These are phyloP conservation scores for Datnioides undecimradiatus DNA, from an alignment of 2,113 vertebrate species.

Conservation along the genomic window DNA sequence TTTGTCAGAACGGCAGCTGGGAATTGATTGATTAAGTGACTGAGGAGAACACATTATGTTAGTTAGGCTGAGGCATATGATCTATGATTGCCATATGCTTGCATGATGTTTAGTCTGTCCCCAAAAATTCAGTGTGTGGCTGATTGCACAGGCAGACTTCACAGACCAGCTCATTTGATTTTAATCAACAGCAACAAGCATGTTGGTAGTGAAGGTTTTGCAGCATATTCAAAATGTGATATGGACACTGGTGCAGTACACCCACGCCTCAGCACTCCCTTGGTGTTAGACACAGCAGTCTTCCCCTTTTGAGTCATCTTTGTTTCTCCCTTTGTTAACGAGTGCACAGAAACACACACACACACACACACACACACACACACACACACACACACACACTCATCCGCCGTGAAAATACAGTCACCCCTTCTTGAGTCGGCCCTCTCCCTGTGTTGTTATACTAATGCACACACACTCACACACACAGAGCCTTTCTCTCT, in stretches of 20 bases:
- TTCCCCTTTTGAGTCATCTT: conserved; percentile 46
- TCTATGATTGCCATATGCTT: not conserved
- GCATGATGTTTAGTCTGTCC: not conserved
- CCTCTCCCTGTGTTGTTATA: conserved; percentile 47
- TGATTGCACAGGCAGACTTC: not conserved
- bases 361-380: conserved; percentile 3
- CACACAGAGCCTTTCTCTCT: conserved; percentile 40
- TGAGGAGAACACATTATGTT: not conserved
- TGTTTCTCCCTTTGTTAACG: conserved; percentile 31
- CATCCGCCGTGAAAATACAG: conserved; percentile 32
- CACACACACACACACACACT: not conserved
- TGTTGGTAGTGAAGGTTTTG: conserved; percentile 1
- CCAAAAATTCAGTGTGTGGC: not conserved
- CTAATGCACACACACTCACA: conserved; percentile 20
- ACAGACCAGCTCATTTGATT: not conserved
- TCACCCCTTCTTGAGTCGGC: conserved; percentile 50
- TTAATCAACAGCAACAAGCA: not conserved
- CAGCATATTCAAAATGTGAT: not conserved
- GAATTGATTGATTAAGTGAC: not conserved
- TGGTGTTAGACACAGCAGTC: conserved; percentile 4
- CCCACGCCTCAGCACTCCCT: not conserved
- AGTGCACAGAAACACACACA: not conserved
- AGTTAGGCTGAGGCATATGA: too few relatives aligned
- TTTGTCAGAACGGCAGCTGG: not conserved
- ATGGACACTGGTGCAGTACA: not conserved